Base-by-base conservation (phyloP, 2,113 vertebrate genomes). In the Numida meleagris region DNA sequence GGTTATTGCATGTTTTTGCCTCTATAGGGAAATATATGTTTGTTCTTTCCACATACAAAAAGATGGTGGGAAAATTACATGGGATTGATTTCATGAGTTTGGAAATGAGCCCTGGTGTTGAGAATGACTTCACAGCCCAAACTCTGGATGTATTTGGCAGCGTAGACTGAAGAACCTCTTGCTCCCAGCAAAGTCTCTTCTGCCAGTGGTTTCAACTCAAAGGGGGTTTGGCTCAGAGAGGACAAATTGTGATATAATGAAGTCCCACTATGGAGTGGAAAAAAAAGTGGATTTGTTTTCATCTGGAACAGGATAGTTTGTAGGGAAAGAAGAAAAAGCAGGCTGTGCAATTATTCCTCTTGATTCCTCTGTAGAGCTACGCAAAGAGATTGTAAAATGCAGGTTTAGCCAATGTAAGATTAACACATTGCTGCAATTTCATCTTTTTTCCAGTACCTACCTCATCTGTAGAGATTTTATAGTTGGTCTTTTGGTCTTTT, bases 61-160 rank as follows among this genome's bases (percentile, higher is more conserved):
- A 12, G 29, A 80, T 91, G 87, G 45, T 88, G 93, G 72, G 82
- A 91, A 96, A 95, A 94, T 76, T 95, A 42, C 59, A 67, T 31
- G 31, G 67, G 33, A 82, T 71, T 86, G 87, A 95, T 95, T 94
- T 95, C 84, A 93, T 4, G 17, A 85, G 63, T 88, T 88, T 96
- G 91, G 91, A 96, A 94, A 72, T 53, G n/a, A 78, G 85, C 93
- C 89, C 85, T 85, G 36, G 8, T 91, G 63, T 86, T 88, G 61
- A 95, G 85, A 91, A 88, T 87, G 75, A 93, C 76, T 91, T 93
- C 85, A 82, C 12, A 94, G 51, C 36, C 79, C 43, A 38, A 91
- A 75, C 76, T 88, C 68, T 86, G 79, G 80, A 80, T 51, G 85
- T 38, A 89, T 61, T 94, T 95, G 93, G 94, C 94, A 93, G 51